These are phyloP conservation scores for Sparus aurata DNA, from an alignment of 2,797 vertebrate species.

Conservation along the genomic window DNA sequence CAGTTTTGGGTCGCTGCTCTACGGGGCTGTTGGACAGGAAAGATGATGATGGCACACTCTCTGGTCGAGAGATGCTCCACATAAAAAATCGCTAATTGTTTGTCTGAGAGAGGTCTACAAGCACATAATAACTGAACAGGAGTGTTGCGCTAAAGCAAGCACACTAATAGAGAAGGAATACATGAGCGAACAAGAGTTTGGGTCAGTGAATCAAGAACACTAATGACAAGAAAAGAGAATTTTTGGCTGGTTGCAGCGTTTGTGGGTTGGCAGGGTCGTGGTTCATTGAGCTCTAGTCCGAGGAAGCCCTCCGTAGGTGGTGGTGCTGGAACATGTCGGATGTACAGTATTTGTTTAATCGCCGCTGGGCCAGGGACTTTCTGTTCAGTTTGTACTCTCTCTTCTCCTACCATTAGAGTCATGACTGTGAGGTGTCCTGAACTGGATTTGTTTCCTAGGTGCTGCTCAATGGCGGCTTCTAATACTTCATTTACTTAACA, in stretches of 20 bases:
- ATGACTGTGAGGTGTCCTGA: too few relatives aligned
- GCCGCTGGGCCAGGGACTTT: background rate
- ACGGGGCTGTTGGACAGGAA: too few relatives aligned
- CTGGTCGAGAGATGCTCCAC: background rate
- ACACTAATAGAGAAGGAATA: background rate
- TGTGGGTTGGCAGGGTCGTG: constrained; percentile 3
- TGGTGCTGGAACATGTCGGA: background rate
- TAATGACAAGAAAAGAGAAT: constrained; percentile 10
- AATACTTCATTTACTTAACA: too few relatives aligned
- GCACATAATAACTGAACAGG: background rate
- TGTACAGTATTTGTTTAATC: background rate
- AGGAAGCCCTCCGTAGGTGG: background rate
- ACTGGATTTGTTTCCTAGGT: too few relatives aligned
- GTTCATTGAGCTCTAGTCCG: constrained; percentile 17
- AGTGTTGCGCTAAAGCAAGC: background rate
- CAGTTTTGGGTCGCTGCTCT: background rate
- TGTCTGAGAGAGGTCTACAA: background rate
- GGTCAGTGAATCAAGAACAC: background rate
- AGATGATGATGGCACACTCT: background rate
- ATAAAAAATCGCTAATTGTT: background rate
- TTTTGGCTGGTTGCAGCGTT: constrained; percentile 5
- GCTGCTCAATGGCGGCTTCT: too few relatives aligned
- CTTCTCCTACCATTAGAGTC: too few relatives aligned
- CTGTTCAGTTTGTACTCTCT: too few relatives aligned
- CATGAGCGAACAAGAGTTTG: background rate